Conservation (phyloP, 2,113 vertebrate species). For the Struthio camelus region DNA sequence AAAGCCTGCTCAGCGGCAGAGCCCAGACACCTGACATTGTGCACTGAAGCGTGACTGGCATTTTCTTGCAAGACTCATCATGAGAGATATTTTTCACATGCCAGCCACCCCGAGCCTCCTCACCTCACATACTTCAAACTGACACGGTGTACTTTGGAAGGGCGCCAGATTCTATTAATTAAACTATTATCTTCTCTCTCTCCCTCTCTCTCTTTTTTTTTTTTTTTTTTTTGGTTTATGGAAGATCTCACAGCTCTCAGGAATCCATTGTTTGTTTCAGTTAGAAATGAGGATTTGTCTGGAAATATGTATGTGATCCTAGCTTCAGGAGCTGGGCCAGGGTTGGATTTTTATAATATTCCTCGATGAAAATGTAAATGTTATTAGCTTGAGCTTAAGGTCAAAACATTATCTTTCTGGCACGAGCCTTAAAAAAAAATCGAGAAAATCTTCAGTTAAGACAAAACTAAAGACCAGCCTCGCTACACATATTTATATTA, state of each 20-base stretch:
- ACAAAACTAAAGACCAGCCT: neutral
- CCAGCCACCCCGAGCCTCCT: constrained; percentile 56
- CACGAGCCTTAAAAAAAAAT: neutral
- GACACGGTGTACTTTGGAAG: constrained; percentile 72
- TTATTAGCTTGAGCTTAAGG: neutral
- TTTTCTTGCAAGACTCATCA: constrained; percentile 69
- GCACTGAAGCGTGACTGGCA: neutral
- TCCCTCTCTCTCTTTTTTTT: neutral
- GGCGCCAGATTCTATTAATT: constrained; percentile 77
- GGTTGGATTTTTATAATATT: neutral
- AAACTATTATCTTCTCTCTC: constrained; percentile 73
- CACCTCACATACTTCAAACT: constrained; percentile 69
- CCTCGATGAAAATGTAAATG: constrained; percentile 13
- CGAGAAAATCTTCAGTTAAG: neutral
- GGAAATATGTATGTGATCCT: neutral
- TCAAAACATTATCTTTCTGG: constrained; percentile 9
- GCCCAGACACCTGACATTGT: neutral
- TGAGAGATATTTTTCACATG: constrained; percentile 61
- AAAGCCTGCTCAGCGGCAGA: neutral
- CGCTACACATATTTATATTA: neutral
- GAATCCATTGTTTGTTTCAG: constrained; percentile 78
- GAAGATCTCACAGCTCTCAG: constrained; percentile 64
- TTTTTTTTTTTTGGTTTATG: constrained; percentile 30
- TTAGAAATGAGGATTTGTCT: constrained; percentile 67
- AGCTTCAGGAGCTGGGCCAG: neutral